These are phyloP conservation scores for Geothlypis trichas DNA, from an alignment of 2,113 vertebrate species.

Conservation along the genomic window DNA sequence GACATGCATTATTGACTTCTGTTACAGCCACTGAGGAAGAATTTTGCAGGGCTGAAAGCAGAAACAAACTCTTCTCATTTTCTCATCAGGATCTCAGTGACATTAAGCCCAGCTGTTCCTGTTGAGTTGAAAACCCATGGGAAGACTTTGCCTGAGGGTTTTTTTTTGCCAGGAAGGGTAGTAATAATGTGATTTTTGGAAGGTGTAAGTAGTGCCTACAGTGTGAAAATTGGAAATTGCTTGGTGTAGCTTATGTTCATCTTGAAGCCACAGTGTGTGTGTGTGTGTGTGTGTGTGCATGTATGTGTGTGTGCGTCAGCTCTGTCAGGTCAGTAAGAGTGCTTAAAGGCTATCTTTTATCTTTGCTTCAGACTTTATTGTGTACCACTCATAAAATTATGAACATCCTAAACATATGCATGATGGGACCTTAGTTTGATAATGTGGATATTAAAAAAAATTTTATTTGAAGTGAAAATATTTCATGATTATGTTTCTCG, in stretches of 20 bases:
- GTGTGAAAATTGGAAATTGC: background rate
- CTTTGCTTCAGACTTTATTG: background rate
- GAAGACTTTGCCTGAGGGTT: background rate
- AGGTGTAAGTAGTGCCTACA: background rate
- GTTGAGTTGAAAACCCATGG: background rate
- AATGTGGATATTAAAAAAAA: background rate
- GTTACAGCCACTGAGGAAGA: background rate
- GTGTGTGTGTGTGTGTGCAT: background rate
- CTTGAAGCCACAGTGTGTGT: background rate
- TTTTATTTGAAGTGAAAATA: background rate
- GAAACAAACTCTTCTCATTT: background rate
- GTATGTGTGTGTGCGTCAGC: no score
- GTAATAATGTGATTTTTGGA: background rate
- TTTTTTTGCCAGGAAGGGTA: background rate
- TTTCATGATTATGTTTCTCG: background rate
- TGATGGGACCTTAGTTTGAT: background rate
- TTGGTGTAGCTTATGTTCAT: background rate
- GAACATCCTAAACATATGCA: background rate
- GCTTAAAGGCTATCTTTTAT: background rate
- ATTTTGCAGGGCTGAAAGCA: background rate
- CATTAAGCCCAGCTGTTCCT: background rate
- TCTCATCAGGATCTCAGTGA: background rate
- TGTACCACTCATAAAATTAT: background rate
- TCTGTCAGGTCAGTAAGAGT: background rate
- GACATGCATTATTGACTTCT: background rate